These are phyloP conservation scores for Augochlorella aurata DNA, from an alignment of 2,888 invertebrate species.

Conservation along the genomic window DNA sequence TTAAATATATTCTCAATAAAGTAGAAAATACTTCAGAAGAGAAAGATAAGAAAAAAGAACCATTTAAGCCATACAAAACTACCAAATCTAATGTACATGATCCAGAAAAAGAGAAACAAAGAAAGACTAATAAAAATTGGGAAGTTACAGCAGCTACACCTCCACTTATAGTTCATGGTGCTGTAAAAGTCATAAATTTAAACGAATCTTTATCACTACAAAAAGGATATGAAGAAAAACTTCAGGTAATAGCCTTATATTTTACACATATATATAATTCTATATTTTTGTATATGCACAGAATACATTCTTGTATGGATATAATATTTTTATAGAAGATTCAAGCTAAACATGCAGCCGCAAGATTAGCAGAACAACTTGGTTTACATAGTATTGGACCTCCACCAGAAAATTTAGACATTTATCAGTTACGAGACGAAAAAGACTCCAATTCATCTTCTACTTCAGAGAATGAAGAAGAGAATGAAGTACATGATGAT, in stretches of 20 bases:
- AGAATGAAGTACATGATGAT: constrained; percentile 84
- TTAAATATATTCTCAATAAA: constrained; percentile 84
- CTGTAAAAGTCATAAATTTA: constrained; percentile 83
- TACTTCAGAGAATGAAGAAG: constrained; percentile 82
- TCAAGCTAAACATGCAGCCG: constrained; percentile 84
- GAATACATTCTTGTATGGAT: not conserved
- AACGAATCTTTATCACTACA: constrained; percentile 85
- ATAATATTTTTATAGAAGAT: constrained; percentile 79
- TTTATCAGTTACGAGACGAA: constrained; percentile 79
- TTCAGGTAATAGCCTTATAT: constrained; percentile 71
- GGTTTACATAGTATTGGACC: constrained; percentile 81
- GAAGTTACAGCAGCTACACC: constrained; percentile 87
- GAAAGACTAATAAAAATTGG: constrained; percentile 83
- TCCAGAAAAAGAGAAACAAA: constrained; percentile 83
- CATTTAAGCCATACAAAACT: constrained; percentile 85
- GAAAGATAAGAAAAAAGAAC: constrained; percentile 73
- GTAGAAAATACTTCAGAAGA: constrained; percentile 79
- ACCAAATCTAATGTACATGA: constrained; percentile 84
- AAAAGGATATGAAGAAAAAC: constrained; percentile 81
- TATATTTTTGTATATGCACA: not conserved
- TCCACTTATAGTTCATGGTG: constrained; percentile 84
- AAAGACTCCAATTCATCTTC: constrained; percentile 73
- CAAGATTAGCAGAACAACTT: constrained; percentile 82
- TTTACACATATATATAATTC: not conserved
- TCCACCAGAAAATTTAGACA: constrained; percentile 79